phyloP scores from a whole-genome alignment of 1,140 invertebrate species.

The Ridgeia piscesae region DNA sequence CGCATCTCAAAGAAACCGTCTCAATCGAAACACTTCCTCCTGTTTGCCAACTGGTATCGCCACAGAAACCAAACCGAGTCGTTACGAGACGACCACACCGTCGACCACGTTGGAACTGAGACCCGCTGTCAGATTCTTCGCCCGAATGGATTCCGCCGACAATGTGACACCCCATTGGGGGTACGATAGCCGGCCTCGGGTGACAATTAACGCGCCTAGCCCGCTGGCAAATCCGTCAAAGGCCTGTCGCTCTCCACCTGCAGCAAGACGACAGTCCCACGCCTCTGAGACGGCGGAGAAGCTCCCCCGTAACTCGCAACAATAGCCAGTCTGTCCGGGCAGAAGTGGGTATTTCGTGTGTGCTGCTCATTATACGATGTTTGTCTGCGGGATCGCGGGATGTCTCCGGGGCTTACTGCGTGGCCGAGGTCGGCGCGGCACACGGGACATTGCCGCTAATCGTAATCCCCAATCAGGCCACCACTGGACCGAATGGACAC shows the following conservation, averaged over 20 bases:
- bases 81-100: background rate
- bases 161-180: background rate
- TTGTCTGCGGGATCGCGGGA: background rate
- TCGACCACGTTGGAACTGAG: background rate
- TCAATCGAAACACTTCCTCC: background rate
- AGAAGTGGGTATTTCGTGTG: background rate
- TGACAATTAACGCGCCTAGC: background rate
- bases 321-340: background rate
- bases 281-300: background rate
- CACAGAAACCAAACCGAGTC: background rate
- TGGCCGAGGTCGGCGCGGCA: too few species aligned
- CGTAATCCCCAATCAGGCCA: background rate
- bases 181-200: background rate
- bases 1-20: background rate
- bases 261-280: background rate
- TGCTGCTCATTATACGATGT: background rate
- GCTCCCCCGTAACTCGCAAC: background rate
- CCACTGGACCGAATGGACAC: background rate
- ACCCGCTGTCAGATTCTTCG: background rate
- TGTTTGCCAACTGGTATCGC: background rate
- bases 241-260: background rate
- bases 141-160: background rate
- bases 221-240: slow-evolving; percentile 3
- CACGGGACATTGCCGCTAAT: background rate
- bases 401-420: background rate